Conservation (phyloP, 2,797 vertebrate genomes). For the Syngnathus rostellatus region DNA sequence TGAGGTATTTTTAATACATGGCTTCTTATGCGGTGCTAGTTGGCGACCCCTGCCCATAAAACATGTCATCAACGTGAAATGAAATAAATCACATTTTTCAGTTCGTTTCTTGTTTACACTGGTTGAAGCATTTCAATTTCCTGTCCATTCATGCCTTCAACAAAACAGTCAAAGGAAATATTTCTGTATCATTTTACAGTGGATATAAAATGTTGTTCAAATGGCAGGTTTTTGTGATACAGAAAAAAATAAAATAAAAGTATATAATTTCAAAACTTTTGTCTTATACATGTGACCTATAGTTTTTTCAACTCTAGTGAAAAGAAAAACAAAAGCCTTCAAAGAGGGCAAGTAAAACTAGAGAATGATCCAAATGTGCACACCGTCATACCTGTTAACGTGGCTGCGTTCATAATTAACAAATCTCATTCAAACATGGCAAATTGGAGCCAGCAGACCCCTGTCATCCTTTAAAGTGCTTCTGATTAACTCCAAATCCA, state of each 20-base stretch:
- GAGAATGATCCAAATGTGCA: too few relatives aligned
- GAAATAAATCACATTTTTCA: background rate
- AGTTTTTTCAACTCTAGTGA: background rate
- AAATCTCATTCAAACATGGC: too few relatives aligned
- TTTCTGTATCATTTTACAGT: background rate
- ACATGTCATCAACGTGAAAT: background rate
- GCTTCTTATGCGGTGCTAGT: too few relatives aligned
- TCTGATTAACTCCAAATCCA: too few relatives aligned
- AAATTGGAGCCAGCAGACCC: too few relatives aligned
- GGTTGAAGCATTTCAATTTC: background rate
- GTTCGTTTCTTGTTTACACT: background rate
- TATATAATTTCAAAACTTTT: background rate
- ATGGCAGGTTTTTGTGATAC: background rate
- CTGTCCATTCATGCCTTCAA: background rate
- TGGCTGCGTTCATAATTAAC: too few relatives aligned
- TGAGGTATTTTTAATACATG: too few relatives aligned
- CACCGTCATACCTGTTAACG: too few relatives aligned
- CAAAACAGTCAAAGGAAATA: background rate
- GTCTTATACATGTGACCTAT: background rate
- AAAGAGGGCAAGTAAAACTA: background rate
- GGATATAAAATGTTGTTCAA: background rate
- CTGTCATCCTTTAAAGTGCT: too few relatives aligned
- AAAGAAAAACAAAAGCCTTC: background rate
- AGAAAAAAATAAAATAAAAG: background rate
- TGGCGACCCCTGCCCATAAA: too few relatives aligned